Conservation (phyloP, 2,888 invertebrate genomes). For the Drosophila tanythrix region DNA sequence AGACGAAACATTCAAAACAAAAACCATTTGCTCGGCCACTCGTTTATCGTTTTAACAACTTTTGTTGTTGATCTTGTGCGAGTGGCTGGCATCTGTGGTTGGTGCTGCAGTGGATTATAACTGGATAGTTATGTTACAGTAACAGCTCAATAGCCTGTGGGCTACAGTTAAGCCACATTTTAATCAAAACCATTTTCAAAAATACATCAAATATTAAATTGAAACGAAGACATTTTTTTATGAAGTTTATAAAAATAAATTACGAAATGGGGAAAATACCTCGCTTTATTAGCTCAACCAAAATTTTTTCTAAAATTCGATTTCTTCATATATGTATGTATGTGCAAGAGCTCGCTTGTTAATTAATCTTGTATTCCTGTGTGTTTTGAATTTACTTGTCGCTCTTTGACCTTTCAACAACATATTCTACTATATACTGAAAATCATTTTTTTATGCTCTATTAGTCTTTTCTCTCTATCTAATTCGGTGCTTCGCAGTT, state of each 20-base stretch:
- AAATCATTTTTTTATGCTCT: background rate
- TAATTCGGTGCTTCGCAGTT: background rate
- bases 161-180: background rate
- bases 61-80: slow-evolving; percentile 3
- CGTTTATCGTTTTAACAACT: slow-evolving; percentile 1
- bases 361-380: background rate
- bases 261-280: background rate
- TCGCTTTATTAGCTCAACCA: background rate
- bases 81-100: slow-evolving; percentile 21
- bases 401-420: background rate
- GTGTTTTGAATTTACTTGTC: background rate
- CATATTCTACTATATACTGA: background rate
- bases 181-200: background rate
- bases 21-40: slow-evolving; percentile 23
- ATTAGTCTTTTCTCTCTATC: background rate
- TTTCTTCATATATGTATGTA: background rate
- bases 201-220: background rate
- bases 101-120: background rate
- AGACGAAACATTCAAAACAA: slow-evolving; percentile 24
- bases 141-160: background rate
- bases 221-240: background rate
- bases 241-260: background rate
- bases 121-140: slow-evolving; percentile 11
- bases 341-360: background rate
- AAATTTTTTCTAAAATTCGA: background rate